phyloP scores from a whole-genome alignment of 2,797 vertebrate species.

The Lutjanus argentimaculatus region DNA sequence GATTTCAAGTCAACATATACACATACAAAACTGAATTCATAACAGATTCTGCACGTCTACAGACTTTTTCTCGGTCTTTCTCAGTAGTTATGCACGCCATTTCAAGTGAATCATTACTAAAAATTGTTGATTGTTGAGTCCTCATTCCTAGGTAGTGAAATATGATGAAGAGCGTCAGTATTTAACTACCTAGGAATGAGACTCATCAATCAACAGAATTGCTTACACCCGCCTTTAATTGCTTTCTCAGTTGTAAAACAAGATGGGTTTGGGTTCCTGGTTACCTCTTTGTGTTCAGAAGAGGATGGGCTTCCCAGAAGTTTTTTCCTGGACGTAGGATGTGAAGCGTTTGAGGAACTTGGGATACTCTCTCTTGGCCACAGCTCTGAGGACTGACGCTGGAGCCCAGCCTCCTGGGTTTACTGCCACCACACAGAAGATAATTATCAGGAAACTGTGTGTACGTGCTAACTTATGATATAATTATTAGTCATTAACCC shows the following conservation, averaged over 20 bases:
- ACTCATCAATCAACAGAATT: too few species aligned
- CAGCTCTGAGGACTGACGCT: constrained; percentile 95
- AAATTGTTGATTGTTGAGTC: too few species aligned
- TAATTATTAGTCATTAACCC: neutral
- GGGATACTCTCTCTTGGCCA: constrained; percentile 97
- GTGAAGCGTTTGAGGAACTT: constrained; percentile 99
- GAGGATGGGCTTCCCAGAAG: constrained; percentile 92
- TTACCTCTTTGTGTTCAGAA: constrained; percentile 86
- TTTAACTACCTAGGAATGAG: too few species aligned
- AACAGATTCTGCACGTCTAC: neutral
- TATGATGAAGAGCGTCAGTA: too few species aligned
- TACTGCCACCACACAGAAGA: constrained; percentile 63
- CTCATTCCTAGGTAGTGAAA: too few species aligned
- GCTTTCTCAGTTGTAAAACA: constrained; percentile 11
- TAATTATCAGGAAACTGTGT: constrained; percentile 2
- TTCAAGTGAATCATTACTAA: too few species aligned
- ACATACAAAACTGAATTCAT: neutral
- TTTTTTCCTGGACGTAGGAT: constrained; percentile 97
- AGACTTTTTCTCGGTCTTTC: neutral
- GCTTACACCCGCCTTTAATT: too few species aligned
- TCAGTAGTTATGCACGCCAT: too few species aligned
- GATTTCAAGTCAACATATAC: neutral
- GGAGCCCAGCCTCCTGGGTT: constrained; percentile 97
- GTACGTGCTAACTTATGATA: neutral
- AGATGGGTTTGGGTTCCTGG: neutral